Conservation (phyloP, 2,797 vertebrate species). For the Sebastiscus tertius region DNA sequence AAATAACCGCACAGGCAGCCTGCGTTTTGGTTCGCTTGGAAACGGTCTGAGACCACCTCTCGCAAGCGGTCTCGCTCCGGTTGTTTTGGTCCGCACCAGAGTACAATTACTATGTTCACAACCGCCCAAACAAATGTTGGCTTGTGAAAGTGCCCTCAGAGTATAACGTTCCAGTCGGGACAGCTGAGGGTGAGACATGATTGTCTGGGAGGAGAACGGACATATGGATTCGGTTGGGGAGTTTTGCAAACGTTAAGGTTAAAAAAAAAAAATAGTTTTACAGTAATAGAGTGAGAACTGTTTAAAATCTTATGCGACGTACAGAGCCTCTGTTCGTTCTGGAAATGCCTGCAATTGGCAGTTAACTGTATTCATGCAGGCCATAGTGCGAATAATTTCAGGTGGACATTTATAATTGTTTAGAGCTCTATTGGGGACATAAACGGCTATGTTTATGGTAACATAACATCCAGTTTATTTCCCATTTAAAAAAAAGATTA, state of each 20-base stretch:
- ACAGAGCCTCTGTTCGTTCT: not conserved
- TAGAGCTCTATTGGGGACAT: not conserved
- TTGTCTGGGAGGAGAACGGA: not conserved
- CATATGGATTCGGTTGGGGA: not conserved
- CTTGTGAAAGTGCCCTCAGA: not conserved
- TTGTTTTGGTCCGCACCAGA: too few species aligned
- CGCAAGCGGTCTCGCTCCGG: too few species aligned
- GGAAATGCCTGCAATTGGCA: not conserved
- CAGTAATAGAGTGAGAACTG: not conserved
- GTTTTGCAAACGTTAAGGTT: not conserved
- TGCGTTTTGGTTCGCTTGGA: too few species aligned
- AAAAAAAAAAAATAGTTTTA: not conserved
- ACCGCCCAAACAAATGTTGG: too few species aligned
- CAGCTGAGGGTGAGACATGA: not conserved
- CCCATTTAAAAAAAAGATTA: not conserved
- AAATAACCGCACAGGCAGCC: too few species aligned
- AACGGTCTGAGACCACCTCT: too few species aligned
- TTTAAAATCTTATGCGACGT: not conserved
- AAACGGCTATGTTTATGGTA: not conserved
- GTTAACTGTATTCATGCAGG: not conserved
- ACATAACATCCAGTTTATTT: not conserved
- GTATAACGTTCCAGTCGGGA: not conserved
- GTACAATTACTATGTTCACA: too few species aligned
- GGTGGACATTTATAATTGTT: not conserved
- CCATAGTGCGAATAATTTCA: not conserved